These are phyloP conservation scores for Andrena chrysosceles DNA, from an alignment of 2,888 invertebrate genomes.

Conservation along the genomic window DNA sequence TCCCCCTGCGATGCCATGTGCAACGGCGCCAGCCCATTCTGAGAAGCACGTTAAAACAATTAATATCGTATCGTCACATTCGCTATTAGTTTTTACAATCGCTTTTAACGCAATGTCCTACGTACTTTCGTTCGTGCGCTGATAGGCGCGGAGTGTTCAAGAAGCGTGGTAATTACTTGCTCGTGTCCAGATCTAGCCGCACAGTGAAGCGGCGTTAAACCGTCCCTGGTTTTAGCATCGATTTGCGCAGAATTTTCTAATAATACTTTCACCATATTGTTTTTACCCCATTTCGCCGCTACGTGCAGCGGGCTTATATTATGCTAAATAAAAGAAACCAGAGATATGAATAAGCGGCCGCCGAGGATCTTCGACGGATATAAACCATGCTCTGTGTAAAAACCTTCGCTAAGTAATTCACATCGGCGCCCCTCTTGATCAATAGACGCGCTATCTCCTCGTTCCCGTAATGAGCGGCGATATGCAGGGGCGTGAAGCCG, in stretches of 20 bases:
- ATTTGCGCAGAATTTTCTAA: slow-evolving; percentile 94
- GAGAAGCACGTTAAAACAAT: slow-evolving; percentile 35
- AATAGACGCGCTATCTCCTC: slow-evolving; percentile 96
- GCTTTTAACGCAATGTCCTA: neutral
- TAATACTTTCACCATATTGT: slow-evolving; percentile 95
- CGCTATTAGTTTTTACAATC: neutral
- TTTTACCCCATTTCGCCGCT: slow-evolving; percentile 99
- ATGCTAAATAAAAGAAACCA: slow-evolving; percentile 86
- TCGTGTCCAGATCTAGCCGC: slow-evolving; percentile 98
- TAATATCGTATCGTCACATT: too few relatives aligned
- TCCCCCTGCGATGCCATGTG: slow-evolving; percentile 99
- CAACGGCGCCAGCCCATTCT: slow-evolving; percentile 97
- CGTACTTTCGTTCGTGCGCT: slow-evolving; percentile 96
- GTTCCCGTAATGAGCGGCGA: slow-evolving; percentile 99
- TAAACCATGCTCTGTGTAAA: slow-evolving; percentile 37
- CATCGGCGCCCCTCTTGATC: slow-evolving; percentile 96
- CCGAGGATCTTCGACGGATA: neutral
- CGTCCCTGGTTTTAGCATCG: slow-evolving; percentile 97
- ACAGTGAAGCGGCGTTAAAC: slow-evolving; percentile 98
- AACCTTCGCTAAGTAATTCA: slow-evolving; percentile 97
- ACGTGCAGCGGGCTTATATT: slow-evolving; percentile 99
- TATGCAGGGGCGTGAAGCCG: slow-evolving; percentile 99
- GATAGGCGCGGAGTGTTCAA: slow-evolving; percentile 96
- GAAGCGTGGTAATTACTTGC: slow-evolving; percentile 94
- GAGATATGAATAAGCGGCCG: slow-evolving; percentile 1